Evolutionary conservation across 2,113 vertebrate genomes (phyloP).

Genomic region (Rhegmatorhina hoffmannsi): DNA sequence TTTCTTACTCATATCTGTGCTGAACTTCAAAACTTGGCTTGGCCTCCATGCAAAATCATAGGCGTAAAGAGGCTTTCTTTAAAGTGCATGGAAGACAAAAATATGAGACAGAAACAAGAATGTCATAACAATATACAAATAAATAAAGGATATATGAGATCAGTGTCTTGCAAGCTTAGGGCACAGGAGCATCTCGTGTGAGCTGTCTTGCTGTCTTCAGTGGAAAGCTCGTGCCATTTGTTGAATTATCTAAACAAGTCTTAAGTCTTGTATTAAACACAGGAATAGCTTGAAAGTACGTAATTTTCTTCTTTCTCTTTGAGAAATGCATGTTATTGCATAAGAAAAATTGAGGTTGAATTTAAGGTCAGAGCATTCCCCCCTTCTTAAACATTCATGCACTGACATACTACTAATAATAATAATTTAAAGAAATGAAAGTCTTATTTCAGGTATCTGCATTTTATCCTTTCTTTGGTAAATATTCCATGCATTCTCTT

Average conservation of each 20-base stretch:
- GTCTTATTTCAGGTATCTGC: neutral
- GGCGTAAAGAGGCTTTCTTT: neutral
- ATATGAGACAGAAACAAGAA: neutral
- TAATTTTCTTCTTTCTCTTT: neutral
- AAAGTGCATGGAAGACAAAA: neutral
- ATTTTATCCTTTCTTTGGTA: neutral
- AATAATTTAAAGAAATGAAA: neutral
- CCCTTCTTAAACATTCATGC: neutral
- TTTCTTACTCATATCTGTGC: neutral
- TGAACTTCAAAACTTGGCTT: neutral
- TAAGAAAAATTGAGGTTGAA: neutral
- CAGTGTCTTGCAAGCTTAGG: neutral
- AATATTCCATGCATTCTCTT: neutral
- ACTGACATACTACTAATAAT: neutral
- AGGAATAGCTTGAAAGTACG: neutral
- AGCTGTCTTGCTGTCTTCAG: slow-evolving; percentile 31
- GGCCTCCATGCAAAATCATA: neutral
- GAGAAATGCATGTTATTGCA: neutral
- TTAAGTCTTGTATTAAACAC: neutral
- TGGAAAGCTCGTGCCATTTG: neutral
- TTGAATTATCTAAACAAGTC: slow-evolving; percentile 13
- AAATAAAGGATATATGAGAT: neutral
- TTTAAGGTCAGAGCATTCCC: neutral
- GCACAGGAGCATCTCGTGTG: neutral
- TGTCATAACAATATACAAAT: neutral